Evolutionary conservation across 2,113 vertebrate genomes (phyloP), one percentile per base, ranked within the genome.

Genomic region (Rhombomys opimus): DNA sequence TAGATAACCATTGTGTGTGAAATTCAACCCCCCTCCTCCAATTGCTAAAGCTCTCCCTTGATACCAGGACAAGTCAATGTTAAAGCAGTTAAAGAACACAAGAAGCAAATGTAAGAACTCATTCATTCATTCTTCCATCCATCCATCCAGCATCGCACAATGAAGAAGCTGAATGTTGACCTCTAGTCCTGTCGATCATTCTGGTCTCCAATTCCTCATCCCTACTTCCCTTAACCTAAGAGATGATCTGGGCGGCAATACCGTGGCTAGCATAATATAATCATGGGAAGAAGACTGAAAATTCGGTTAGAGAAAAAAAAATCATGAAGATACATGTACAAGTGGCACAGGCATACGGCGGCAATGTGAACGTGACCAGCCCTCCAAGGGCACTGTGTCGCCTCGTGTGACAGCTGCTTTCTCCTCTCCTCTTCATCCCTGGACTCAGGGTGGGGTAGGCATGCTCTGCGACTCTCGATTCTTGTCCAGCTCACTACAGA

Each of bases 131-230:
- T 7, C 41, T 80, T 13, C 1, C 30, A 18, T 22, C 14, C n/a
- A 25, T 41, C 15, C 54, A 7, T 61, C 22, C 13, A 25, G 11
- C n/a, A 12, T 17, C 80, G 38, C 35, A 38, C n/a, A 9, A 27
- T 63, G 57, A 94, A 80, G 82, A 82, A 25, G 17, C 20, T 22
- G 41, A 14, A 73, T 81, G 76, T 95, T 96, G 89, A 68, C 18
- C 27, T n/a, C 38, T 90, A n/a, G 89, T 70, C 13, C 90, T 30
- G 20, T 61, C 22, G 0, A 3, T 89, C 84, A 75, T 30, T 35
- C 50, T 84, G 52, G 30, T 70, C 32, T 82, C 72, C 12, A 50
- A 80, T 63, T 68, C n/a, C 5, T 68, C 20, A 25, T 18, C 25
- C 18, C 5, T 10, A 63, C 3, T 2, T 85, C 25, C 57, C 35